These are phyloP conservation scores for Catostomus latipinnis DNA, from an alignment of 2,797 vertebrate species.

Conservation along the genomic window DNA sequence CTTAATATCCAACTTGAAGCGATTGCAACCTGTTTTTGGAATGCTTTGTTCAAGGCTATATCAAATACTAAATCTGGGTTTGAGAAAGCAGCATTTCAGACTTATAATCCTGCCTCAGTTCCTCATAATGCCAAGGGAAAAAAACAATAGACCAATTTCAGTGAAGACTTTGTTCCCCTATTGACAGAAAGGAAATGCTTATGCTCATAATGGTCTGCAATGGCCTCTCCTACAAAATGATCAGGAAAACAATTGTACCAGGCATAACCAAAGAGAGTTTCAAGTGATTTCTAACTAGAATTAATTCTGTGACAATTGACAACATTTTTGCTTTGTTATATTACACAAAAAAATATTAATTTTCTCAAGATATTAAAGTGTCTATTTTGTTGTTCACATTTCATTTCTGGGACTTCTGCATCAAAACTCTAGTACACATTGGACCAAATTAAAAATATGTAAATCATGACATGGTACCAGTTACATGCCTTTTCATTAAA, in stretches of 20 bases:
- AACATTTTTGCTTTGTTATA: neutral
- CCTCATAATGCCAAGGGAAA: constrained; percentile 2
- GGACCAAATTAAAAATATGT: neutral
- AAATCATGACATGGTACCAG: neutral
- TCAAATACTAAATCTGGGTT: constrained; percentile 12
- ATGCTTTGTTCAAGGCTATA: neutral
- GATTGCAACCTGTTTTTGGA: neutral
- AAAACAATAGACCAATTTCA: constrained; percentile 22
- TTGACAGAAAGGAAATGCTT: constrained; percentile 28
- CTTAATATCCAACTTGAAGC: no score
- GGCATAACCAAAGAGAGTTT: neutral
- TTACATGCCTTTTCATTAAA: neutral
- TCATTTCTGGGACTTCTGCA: neutral
- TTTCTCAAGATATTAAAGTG: neutral
- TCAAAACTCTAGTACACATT: neutral
- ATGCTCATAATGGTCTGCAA: constrained; percentile 12
- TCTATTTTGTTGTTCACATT: neutral
- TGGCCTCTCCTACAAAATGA: neutral
- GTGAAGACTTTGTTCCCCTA: constrained; percentile 32
- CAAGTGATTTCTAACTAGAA: neutral
- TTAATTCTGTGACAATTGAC: neutral
- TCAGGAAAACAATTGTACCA: neutral
- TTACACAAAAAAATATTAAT: neutral
- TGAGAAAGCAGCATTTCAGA: neutral
- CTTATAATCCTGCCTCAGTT: constrained; percentile 39